Base-by-base conservation (phyloP, 2,113 vertebrate species). In the Rhinolophus sinicus region DNA sequence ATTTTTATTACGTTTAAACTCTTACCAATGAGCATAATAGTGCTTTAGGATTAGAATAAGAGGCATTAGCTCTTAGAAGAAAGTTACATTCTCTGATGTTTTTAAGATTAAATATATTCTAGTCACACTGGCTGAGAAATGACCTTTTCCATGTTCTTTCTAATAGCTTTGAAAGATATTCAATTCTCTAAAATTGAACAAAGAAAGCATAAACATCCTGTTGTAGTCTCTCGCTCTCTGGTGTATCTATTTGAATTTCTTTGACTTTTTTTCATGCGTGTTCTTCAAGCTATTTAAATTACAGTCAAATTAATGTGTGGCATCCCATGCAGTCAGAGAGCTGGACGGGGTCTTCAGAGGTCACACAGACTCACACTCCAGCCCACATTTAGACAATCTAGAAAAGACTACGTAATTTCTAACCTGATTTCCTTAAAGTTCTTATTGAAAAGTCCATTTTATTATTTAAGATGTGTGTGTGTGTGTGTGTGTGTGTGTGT, bases 121-220 rank as follows among this genome's bases (percentile, higher is more conserved):
- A 82, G 60, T 86, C 72, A 86, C n/a, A 54, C 15, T 69, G 64
- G 14, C 80, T 96, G 67, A 62, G 67, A 90, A 72, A 93, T 28
- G 62, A 93, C 86, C 56, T 85, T 93, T 94, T 21, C 15, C 47
- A 8, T 52, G 26, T 93, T 94, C 47, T 62, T 93, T 76, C 35
- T 93, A 90, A 67, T 72, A 83, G 40, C 62, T 76, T 91, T 80
- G 40, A 80, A 82, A 82, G 44, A 78, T 44, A 65, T 82, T 75
- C 69, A 60, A 69, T 83, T 94, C 52, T 94, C n/a, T 82, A 44
- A 73, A 95, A 52, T 24, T 56, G 64, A 96, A 93, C 76, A 82
- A 90, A 88, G 30, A 18, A 54, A 88, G 14, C 62, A 38, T 30
- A 54, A 50, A 26, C 33, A 87, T 47, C 22, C 13, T 47, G 11